Base-by-base conservation (phyloP, 2,888 invertebrate genomes). In the Melanotus villosus region DNA sequence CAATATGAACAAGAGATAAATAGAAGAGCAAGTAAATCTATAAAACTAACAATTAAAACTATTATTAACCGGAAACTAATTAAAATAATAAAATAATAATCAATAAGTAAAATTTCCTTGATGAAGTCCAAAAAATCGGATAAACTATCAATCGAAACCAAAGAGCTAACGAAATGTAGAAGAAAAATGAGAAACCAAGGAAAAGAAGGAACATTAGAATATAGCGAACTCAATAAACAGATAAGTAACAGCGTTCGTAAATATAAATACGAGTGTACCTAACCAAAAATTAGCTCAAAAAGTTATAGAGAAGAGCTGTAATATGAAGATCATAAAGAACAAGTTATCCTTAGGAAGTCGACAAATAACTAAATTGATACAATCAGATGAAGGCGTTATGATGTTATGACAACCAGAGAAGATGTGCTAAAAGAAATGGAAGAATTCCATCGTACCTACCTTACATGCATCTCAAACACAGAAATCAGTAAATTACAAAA, bases 321-420 rank as follows among this genome's bases (percentile, higher is more conserved):
- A 26, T 26, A 26, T 26, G 26, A 26, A 26, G 26, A 26, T 26
- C 26, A 26, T 26, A 26, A 26, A 26, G 26, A 26, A 26, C 7
- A 26, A 26, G 26, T 26, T 26, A 26, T 26, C 26, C 3, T 26
- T 26, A 26, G 26, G 26, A 26, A 26, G 3, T 34, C 2, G n/a
- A 34, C 7, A 34, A 34, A 34, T 34, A 34, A 34, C 34, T 34
- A 34, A 34, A 34, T 5, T 34, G 34, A n/a, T 34, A 56, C 56
- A 36, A 32, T 34, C 56, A 56, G 56, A 56, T 16, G 36, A 36
- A 34, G 5, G 34, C 34, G 34, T 10, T 6, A 34, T 34, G 10
- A 34, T 10, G 34, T 10, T 6, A 34, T 34, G 10, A 34, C 34
- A 34, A 34, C 34, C n/a, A 34, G 34, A 10, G 7, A 34, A 34